Evolutionary conservation across 2,797 vertebrate species (phyloP), one percentile per base, ranked within the genome.

Genomic region (Heliangelus exortis): DNA sequence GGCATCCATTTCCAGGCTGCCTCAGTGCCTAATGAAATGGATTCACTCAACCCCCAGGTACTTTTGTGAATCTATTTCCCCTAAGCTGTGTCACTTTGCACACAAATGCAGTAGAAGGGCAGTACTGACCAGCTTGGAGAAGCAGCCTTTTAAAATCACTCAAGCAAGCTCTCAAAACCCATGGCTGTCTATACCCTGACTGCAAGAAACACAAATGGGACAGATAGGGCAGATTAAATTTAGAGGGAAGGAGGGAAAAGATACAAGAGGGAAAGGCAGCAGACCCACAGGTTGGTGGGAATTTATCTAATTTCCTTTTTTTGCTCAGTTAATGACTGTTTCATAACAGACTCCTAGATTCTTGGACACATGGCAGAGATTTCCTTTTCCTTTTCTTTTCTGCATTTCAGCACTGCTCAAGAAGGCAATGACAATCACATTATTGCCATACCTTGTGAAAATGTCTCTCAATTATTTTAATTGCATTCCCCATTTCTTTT

Each of bases 111-210:
- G 26, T 41, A 26, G 36, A 58, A 92, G 69, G 69, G 54, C 12
- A 23, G 9, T 29, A 72, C 36, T 82, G 86, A 87, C 58, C 76
- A 54, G 55, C 29, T 51, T 29, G 57, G 45, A 85, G 67, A 73
- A 71, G 48, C 43, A 92, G 29, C 10, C 55, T 48, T 83, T 68
- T 75, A 62, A 62, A 94, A 89, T 84, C 84, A 41, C 67, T 39
- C 17, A 2, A 2, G 23, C 26, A 45, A 36, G 29, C 63, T 36
- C 67, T 77, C 15, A 29, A 75, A 71, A 62, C 33, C 33, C 33
- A 9, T 5, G 13, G n/a, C 18, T 84, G 69, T 23, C 66, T 39
- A 17, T 9, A 25, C 10, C 34, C 51, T 55, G 43, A 17, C 58
- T 51, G 55, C 41, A 18, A 25, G 59, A 53, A 73, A 36, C 2